Base-by-base conservation (phyloP, 1,140 invertebrate species). In the Drosophila pseudoananassae region DNA sequence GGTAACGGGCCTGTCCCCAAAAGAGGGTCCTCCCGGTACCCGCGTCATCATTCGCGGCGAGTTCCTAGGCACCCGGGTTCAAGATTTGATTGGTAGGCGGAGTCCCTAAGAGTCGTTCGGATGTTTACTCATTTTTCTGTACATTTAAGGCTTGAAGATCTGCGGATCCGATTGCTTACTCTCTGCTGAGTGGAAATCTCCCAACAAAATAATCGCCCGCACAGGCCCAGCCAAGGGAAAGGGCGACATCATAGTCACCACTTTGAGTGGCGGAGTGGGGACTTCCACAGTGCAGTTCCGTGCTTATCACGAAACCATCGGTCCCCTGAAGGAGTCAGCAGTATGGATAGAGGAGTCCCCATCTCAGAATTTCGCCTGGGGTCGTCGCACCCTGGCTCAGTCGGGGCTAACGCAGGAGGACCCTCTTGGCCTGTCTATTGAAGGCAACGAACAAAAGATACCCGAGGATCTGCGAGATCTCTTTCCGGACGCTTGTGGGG, bases 321-420 rank as follows among this genome's bases (percentile, higher is more conserved):
- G 98, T 0, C 98, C 98, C 2, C 94, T 99, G 55, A 99, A 99
- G 92, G 99, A 99, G 92, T 98, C 97, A 82, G 97, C 98, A n/a
- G 98, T 99, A 8, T 99, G 99, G 99, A 97, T 99, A 1, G 98
- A 99, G 92, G 98, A 98, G 92, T 95, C 96, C 31, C 95, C 95
- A 3, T 93, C 95, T 3, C 94, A 96, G 55, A 96, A 95, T 65
- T 93, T 96, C 40, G 94, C 95, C 54, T 97, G 97, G 95, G 95
- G 97, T 25, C 94, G 96, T 46, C 92, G 97, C 76, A 95, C 97
- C 2, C 92, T 98, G 58, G 96, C 96, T 0, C 96, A 97, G 1
- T 95, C 96, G n/a, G 95, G 95, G 46, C 95, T 97, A 87, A 96
- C 97, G 54, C 95, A 97, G 75, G 97, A 98, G 81, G 98, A 99